Base-by-base conservation (phyloP, 2,797 vertebrate genomes). In the Sebastes vulpes region DNA sequence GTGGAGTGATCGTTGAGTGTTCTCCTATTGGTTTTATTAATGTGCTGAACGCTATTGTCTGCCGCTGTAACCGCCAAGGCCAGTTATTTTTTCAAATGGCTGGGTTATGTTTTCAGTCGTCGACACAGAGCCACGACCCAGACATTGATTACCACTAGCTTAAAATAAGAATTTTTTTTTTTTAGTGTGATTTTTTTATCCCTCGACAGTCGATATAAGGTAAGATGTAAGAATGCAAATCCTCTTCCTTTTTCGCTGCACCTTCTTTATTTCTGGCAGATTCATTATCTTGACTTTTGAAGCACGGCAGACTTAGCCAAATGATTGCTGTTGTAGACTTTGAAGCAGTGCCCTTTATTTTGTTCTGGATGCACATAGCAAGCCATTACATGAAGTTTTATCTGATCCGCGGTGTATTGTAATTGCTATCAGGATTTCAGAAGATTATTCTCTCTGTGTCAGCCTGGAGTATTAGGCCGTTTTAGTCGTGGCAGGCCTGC, bases 381-480 rank as follows among this genome's bases (percentile, higher is more conserved):
- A 67, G 80, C 86, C 79, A 83, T 92, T 87, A 87, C 83, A 81
- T 70, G 50, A 88, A 26, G 79, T 85, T 85, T 88, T 88, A 93
- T 94, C 90, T 87, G 90, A 94, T 92, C 84, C 60, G n/a, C 75
- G 58, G 86, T 76, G 87, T 81, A 87, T 92, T 93, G 77, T 92
- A 92, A 93, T 94, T 92, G 83, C 84, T 87, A 88, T 94, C 92
- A 89, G 91, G 85, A 92, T 88, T 91, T 90, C 79, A 85, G 82
- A 74, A 90, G 86, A 86, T 91, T 89, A 92, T 75, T 85, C 61
- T 35, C 65, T 69, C 82, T 48, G 48, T 88, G 87, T 92, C 79
- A 84, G 82, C 75, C 72, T 70, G 25, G 73, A 84, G 85, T 82
- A 90, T 87, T 79, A 90, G 82, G 80, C 54, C 72, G 42, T 89